These are phyloP conservation scores for Theristus sp. DNA, from an alignment of 2,888 invertebrate genomes.

Conservation along the genomic window DNA sequence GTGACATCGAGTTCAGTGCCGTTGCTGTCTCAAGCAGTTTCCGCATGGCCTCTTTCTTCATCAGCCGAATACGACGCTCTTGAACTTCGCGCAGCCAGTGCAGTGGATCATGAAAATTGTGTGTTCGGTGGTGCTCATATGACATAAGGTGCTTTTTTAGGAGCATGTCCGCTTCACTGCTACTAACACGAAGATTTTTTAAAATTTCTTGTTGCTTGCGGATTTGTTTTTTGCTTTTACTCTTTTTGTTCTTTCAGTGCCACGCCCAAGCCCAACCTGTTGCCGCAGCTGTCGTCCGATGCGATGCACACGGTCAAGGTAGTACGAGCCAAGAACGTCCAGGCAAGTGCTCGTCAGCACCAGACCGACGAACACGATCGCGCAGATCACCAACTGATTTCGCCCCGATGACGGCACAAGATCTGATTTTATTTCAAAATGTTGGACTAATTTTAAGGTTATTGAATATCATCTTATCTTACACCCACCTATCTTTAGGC, in stretches of 20 bases:
- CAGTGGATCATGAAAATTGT: conserved; percentile 17
- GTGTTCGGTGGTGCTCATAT: background rate
- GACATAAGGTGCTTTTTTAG: too few relatives aligned
- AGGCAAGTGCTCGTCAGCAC: conserved; percentile 91
- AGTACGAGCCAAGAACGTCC: conserved; percentile 62
- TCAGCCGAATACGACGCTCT: conserved; percentile 21
- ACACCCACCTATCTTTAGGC: too few relatives aligned
- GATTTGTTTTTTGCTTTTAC: background rate
- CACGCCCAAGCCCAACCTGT: too few relatives aligned
- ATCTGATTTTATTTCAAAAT: too few relatives aligned
- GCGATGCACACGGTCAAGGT: conserved; percentile 24
- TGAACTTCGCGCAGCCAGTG: conserved; percentile 27
- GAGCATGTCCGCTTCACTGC: too few relatives aligned
- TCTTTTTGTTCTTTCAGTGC: too few relatives aligned
- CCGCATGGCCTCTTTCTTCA: conserved; percentile 27
- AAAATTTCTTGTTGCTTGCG: background rate
- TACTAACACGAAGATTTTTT: too few relatives aligned
- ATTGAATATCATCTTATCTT: too few relatives aligned
- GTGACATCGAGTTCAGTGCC: conserved; percentile 23
- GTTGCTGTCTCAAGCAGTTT: conserved; percentile 25
- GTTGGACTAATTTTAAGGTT: too few relatives aligned
- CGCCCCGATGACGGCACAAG: background rate
- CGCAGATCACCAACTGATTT: conserved; percentile 52
- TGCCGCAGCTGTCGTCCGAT: too few relatives aligned
- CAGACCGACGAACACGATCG: conserved; percentile 77